phyloP scores from a whole-genome alignment of 2,888 invertebrate species.

The Acleris emargana region DNA sequence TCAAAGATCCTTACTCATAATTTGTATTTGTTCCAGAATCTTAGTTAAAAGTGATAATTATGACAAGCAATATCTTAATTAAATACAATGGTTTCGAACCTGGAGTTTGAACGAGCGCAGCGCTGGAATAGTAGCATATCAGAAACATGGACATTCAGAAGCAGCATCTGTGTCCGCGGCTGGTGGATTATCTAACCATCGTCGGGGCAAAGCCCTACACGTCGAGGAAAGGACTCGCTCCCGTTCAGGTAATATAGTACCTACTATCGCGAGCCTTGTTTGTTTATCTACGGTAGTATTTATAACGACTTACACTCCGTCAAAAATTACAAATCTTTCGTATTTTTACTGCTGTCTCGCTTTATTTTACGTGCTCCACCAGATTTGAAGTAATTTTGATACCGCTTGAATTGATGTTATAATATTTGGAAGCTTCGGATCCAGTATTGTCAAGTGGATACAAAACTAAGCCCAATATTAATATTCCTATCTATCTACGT shows the following conservation, averaged over 20 bases:
- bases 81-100: conserved; percentile 66
- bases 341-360: too few species aligned
- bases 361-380: too few species aligned
- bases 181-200: conserved; percentile 98
- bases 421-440: too few species aligned
- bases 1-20: not conserved
- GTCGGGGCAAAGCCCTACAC: conserved; percentile 94
- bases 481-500: not conserved
- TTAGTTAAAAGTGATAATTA: conserved; percentile 70
- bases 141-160: conserved; percentile 85
- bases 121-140: conserved; percentile 50
- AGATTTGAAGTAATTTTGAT: too few species aligned
- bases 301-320: too few species aligned
- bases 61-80: conserved; percentile 78
- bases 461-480: too few species aligned
- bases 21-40: conserved; percentile 41
- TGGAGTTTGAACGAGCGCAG: conserved; percentile 49
- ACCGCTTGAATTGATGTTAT: too few species aligned
- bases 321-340: too few species aligned
- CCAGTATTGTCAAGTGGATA: too few species aligned
- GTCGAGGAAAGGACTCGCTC: conserved; percentile 86
- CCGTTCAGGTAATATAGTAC: conserved; percentile 87
- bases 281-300: too few species aligned
- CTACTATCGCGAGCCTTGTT: too few species aligned
- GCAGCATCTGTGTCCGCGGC: conserved; percentile 92